A percentile compares a stretch with the other conserved stretches of the same genome.
These are phyloP conservation scores for Erythrolamprus reginae DNA, from an alignment of 2,113 vertebrate genomes.

Conservation along the genomic window DNA sequence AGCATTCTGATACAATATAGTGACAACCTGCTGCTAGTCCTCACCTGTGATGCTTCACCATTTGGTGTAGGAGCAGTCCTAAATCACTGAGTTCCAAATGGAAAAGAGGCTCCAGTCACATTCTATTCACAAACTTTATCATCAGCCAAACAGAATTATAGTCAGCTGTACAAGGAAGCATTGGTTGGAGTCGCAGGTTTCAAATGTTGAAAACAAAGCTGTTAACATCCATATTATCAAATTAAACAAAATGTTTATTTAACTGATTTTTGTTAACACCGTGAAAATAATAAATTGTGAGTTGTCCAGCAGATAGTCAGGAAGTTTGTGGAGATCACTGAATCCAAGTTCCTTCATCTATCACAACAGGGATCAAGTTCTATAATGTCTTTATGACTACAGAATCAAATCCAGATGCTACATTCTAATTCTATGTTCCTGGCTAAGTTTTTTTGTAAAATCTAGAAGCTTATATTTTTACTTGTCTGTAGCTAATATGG, in stretches of 20 bases:
- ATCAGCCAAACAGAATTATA: too few relatives aligned
- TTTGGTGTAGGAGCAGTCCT: too few relatives aligned
- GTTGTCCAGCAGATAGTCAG: not conserved
- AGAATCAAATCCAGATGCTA: not conserved
- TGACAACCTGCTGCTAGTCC: too few relatives aligned
- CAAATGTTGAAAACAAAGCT: not conserved
- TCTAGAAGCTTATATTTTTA: constrained; percentile 12
- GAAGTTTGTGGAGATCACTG: not conserved
- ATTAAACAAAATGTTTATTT: not conserved
- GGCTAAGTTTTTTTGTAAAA: not conserved
- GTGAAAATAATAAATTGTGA: not conserved
- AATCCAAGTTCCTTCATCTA: not conserved
- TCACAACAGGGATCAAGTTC: not conserved
- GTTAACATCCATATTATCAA: not conserved
- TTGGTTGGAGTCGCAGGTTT: too few relatives aligned
- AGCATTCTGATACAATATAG: too few relatives aligned
- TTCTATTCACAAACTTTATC: too few relatives aligned
- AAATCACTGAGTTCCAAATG: too few relatives aligned
- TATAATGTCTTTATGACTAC: too few relatives aligned
- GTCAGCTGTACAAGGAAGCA: too few relatives aligned
- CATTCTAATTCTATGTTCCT: not conserved
- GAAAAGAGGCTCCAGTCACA: too few relatives aligned
- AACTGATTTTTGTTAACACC: not conserved
- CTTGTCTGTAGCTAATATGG: not conserved
- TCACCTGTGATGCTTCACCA: too few relatives aligned